A percentile compares a stretch with the other conserved stretches of the same genome.
Evolutionary conservation across 2,797 vertebrate species (phyloP).

Genomic region (Ficedula albicollis): DNA sequence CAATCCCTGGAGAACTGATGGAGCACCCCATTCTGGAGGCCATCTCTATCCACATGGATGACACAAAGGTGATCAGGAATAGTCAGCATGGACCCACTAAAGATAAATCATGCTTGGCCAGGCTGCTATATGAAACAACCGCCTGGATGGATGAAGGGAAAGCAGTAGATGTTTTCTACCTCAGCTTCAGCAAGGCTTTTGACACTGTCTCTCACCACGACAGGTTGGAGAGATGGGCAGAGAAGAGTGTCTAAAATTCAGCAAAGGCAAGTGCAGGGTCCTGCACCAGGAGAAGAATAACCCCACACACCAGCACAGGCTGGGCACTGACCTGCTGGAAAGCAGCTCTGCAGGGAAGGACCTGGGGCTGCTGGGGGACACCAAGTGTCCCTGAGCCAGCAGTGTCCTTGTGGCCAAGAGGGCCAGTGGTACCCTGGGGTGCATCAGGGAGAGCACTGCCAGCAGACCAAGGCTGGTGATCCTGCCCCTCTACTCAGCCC

Average conservation of each 20-base stretch:
- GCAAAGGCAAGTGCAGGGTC: not conserved
- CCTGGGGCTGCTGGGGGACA: too few relatives aligned
- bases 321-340: fast-evolving
- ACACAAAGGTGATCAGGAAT: not conserved
- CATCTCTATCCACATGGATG: not conserved
- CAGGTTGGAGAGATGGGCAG: not conserved
- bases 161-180: not conserved
- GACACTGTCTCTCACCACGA: fast-evolving
- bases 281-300: not conserved
- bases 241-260: not conserved
- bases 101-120: not conserved
- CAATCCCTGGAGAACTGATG: not conserved
- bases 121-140: not conserved
- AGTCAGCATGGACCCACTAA: not conserved
- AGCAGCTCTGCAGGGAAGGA: not conserved
- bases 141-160: too few relatives aligned
- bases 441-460: not conserved
- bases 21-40: not conserved
- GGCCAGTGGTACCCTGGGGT: too few relatives aligned
- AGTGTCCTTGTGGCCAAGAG: too few relatives aligned
- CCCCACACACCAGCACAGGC: fast-evolving
- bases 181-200: not conserved
- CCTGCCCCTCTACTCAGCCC: not conserved
- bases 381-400: too few relatives aligned
- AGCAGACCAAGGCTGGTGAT: fast-evolving